Evolutionary conservation across 2,888 invertebrate species (phyloP), one percentile per base, ranked within the genome.

Genomic region (Chymomyza amoena): DNA sequence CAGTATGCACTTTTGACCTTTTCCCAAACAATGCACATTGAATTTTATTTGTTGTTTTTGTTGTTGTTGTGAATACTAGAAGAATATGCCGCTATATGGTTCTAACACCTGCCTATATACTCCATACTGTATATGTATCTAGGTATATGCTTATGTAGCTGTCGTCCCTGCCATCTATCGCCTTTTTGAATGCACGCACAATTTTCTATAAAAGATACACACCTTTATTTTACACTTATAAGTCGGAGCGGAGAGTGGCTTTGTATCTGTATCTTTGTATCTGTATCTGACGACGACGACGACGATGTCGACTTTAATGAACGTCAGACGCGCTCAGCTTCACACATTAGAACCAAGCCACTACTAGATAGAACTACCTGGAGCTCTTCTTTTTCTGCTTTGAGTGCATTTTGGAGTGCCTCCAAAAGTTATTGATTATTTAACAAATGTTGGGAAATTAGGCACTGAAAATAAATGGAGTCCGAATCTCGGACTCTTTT

Each of bases 361-460:
- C 52, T 18, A 9, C 51, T 10, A 16, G 4, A n/a, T n/a, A n/a
- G 7, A 3, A 18, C 18, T 16, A 54, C 16, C 18, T 60, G 18
- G 6, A 18, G 36, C 32, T 61, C 39, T 39, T 36, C 18, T 57
- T 20, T 50, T 16, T 61, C 39, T 39, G n/a, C 18, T 57, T 20
- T 50, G 39, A 6, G 13, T 50, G 15, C 18, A 54, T 18, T 54
- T 45, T 54, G 20, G 54, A 15, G 15, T 54, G 51, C 60, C 59
- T 50, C 60, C 32, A 13, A 25, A 68, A 82, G 68, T 75, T 84
- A 87, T 84, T 87, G 88, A 87, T 87, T 84, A 83, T 87, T 83
- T 79, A 75, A 77, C 69, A 74, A 83, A 81, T 70, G 79, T 74
- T 84, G 72, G 81, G 88, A 86, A 84, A 84, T 88, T 88, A 84